Base-by-base conservation (phyloP, 2,113 vertebrate species). In the Indri indri region DNA sequence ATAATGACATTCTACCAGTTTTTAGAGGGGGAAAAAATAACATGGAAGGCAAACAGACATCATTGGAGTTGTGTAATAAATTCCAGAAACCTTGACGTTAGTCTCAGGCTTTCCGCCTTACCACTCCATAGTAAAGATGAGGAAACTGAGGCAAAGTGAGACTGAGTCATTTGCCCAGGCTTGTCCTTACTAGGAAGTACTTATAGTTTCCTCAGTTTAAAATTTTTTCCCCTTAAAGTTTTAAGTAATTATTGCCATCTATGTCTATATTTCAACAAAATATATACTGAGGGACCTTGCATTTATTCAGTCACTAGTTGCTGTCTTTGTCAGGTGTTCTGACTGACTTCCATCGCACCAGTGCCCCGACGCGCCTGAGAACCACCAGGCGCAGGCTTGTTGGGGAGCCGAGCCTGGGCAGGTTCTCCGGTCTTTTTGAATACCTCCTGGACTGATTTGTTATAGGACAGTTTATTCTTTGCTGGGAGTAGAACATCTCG, bases 391-490 rank as follows among this genome's bases (percentile, higher is more conserved):
- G 8, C 61, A 89, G 54, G 57, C 52, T 94, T 1, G 2, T 25
- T 34, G 16, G 57, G 42, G 52, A 71, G 65, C 57, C 25, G n/a
- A 88, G 84, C 47, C 79, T 40, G 32, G 52, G 40, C 50, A 88
- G 88, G 40, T 73, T 85, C 94, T 42, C 79, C 34, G 18, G 9
- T 59, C 65, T 88, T 93, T n/a, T 22, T 47, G 73, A 66, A 77
- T 77, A n/a, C 42, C 61, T 88, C 10, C 37, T 81, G 25, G 81
- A n/a, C 20, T 74, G 30, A 73, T 83, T 80, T 89, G 70, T 80
- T 34, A 61, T 92, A 8, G 63, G 63, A 97, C 40, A 80, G 71
- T 85, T 85, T 85, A 73, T 94, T 94, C 77, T 94, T 96, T 88
- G 71, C 71, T 66, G 34, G 37, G 37, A 22, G 63, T n/a, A 54